Base-by-base conservation (phyloP, 2,888 invertebrate genomes). In the Calliscelio sp. region DNA sequence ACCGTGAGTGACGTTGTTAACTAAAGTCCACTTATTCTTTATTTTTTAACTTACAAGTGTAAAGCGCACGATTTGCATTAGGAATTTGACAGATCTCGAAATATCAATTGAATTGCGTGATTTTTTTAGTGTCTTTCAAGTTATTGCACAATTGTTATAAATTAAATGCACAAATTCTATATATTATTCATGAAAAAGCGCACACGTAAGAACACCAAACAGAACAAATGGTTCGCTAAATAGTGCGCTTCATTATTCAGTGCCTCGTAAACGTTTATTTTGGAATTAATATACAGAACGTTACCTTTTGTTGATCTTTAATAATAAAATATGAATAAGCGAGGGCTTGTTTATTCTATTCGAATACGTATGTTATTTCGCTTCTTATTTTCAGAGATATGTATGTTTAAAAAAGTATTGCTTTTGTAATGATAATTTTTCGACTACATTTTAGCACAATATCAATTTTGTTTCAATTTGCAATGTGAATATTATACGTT, bases 241-340 rank as follows among this genome's bases (percentile, higher is more conserved):
- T 53, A 74, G 63, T 65, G 55, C 38, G 53, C 51, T 79, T 57
- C 46, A 81, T 74, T 66, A 74, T 81, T 81, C 74, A 73, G 63
- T 70, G 74, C 46, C 53, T 51, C 28, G 53, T 41, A 68, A 74
- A 74, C 51, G 61, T 80, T 73, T 57, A 59, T 59, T 70, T 66
- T 57, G 41, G 66, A 71, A 73, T 73, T 80, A 73, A 68, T 81
- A 74, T 61, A 81, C 68, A 81, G 44, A 81, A 73, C 20, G 49
- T 57, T 73, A 53, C 59, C 80, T 78, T 55, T 55, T 55, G 79
- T 79, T 79, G 70, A 79, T 70, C 63, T 70, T 70, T 70, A 51
- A 70, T 71, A 63, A 41, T 66, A 66, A 73, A 74, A 68, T 68
- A 65, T 65, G 11, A 53, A 65, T 16, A n/a, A 22, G 25, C 55